phyloP scores from a whole-genome alignment of 2,113 vertebrate genomes.

The Meriones unguiculatus region DNA sequence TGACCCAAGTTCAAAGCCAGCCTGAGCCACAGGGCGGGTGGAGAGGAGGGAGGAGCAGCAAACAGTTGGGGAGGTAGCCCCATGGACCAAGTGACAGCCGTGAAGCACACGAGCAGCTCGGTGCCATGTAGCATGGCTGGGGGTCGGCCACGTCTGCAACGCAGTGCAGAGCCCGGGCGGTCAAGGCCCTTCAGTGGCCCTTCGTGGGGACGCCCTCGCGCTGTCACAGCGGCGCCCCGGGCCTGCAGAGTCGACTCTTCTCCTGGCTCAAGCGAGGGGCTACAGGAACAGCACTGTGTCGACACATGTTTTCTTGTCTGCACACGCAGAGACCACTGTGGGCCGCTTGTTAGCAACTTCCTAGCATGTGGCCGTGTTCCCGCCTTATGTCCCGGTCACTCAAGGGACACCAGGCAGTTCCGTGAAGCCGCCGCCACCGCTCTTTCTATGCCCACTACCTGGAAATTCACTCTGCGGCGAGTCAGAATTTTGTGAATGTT shows the following conservation, averaged over 20 bases:
- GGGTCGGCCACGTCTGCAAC: not conserved
- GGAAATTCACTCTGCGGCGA: not conserved
- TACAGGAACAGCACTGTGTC: not conserved
- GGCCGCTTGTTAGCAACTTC: not conserved
- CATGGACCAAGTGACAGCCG: not conserved
- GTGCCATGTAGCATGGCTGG: not conserved
- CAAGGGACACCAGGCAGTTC: not conserved
- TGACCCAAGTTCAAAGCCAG: not conserved
- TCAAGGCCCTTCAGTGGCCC: not conserved
- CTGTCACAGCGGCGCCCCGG: not conserved
- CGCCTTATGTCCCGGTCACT: not conserved
- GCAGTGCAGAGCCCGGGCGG: not conserved
- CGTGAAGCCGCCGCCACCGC: not conserved
- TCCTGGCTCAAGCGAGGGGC: not conserved
- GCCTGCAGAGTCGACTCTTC: not conserved
- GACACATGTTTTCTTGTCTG: not conserved
- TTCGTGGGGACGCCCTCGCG: not conserved
- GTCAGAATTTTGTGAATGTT: conserved; percentile 10
- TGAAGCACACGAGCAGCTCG: no score
- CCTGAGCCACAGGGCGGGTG: no score
- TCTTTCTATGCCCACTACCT: not conserved
- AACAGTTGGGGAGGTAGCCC: not conserved
- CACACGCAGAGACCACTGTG: not conserved
- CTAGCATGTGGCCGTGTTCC: not conserved
- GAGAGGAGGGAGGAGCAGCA: not conserved